Conservation (phyloP, 2,113 vertebrate species). For the Okapia johnstoni region DNA sequence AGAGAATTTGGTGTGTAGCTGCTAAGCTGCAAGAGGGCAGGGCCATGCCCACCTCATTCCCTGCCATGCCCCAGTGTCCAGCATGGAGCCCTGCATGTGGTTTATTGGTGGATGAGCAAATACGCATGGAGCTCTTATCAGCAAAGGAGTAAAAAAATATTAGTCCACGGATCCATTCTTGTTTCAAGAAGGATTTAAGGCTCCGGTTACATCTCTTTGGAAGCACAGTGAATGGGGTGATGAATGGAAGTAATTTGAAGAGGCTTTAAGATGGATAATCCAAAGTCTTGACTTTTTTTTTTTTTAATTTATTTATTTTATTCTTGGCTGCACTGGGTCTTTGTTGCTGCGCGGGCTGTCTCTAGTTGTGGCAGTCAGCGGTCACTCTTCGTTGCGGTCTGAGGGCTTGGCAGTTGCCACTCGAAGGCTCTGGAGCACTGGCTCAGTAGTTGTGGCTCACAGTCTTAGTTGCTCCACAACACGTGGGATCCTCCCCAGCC, state of each 20-base stretch:
- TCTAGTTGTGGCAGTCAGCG: neutral
- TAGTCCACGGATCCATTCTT: neutral
- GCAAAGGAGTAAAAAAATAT: neutral
- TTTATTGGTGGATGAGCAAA: neutral
- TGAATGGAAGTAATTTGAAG: neutral
- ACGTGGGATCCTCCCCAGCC: neutral
- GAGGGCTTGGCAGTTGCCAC: neutral
- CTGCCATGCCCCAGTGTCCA: neutral
- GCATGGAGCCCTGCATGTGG: neutral
- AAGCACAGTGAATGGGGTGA: neutral
- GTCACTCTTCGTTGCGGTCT: neutral
- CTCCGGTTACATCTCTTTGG: neutral
- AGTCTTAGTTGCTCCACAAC: neutral
- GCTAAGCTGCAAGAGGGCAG: neutral
- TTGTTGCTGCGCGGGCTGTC: rapidly evolving
- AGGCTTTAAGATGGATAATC: neutral
- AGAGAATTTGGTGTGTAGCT: neutral
- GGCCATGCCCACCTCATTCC: rapidly evolving
- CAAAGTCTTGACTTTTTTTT: neutral
- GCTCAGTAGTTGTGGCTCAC: neutral
- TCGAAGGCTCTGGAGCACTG: neutral
- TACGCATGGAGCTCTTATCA: neutral
- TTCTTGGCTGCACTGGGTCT: neutral
- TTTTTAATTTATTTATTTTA: neutral
- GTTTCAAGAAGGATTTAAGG: neutral